Conservation (phyloP, 2,888 invertebrate species). For the Phania funesta region DNA sequence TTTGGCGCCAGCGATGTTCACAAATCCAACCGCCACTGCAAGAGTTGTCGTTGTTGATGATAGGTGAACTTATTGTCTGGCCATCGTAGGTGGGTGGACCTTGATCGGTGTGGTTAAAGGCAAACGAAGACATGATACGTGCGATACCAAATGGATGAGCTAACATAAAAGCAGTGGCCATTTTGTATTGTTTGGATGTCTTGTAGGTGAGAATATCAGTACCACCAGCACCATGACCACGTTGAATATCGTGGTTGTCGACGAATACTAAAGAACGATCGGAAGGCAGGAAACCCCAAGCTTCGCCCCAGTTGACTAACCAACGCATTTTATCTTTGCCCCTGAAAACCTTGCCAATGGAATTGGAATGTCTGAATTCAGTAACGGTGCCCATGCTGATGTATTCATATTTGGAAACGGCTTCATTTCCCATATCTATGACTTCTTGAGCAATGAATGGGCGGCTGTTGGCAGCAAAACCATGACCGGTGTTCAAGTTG, state of each 20-base stretch:
- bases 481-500: conserved; percentile 84
- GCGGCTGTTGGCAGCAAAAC: conserved; percentile 84
- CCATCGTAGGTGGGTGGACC: conserved; percentile 86
- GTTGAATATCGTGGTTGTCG: conserved; percentile 95
- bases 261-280: conserved; percentile 88
- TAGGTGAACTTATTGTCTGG: conserved; percentile 84
- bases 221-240: conserved; percentile 86
- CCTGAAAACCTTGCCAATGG: conserved; percentile 82
- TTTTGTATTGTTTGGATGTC: conserved; percentile 85
- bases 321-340: conserved; percentile 85
- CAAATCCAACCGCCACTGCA: conserved; percentile 87
- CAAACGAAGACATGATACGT: conserved; percentile 92
- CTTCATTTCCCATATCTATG: conserved; percentile 84
- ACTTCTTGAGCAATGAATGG: conserved; percentile 90
- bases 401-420: conserved; percentile 81
- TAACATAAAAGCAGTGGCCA: conserved; percentile 93
- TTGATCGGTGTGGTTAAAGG: conserved; percentile 83
- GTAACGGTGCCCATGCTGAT: conserved; percentile 84
- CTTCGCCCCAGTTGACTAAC: conserved; percentile 84
- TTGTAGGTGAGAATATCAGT: conserved; percentile 86
- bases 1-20: conserved; percentile 92
- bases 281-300: conserved; percentile 85
- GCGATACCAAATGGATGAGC: conserved; percentile 91
- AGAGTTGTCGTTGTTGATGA: conserved; percentile 84
- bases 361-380: conserved; percentile 84